Base-by-base conservation (phyloP, 2,113 vertebrate genomes). In the Dolichotis patagonum region DNA sequence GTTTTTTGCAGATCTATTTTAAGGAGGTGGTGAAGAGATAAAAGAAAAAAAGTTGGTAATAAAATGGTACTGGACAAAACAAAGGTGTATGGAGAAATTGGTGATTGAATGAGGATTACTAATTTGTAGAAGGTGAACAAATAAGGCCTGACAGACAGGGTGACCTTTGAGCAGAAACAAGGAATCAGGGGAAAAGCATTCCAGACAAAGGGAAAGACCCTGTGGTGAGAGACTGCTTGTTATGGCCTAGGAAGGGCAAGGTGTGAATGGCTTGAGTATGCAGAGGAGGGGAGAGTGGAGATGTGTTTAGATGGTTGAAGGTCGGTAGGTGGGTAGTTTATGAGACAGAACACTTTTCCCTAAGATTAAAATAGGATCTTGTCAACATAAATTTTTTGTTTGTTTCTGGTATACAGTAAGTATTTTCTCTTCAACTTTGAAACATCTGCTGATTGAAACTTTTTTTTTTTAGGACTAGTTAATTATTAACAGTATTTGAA, bases 401-500 rank as follows among this genome's bases (percentile, higher is more conserved):
- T 77, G 26, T 87, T 63, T 77, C 85, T 67, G 58, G 7, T 86
- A 91, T 35, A 69, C n/a, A 63, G 81, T 62, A 85, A 69, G 78
- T 80, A n/a, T 80, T 83, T 95, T 90, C 26, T 85, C 22, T 52
- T 90, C 26, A 82, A 67, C 22, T 93, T 62, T 94, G 73, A 84
- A 63, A 83, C 58, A 13, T 81, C 24, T 82, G 17, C 38, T 80
- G 86, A 90, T 87, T 58, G 5, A 24, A 90, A 0, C 85, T 20
- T 81, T 77, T 91, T 77, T 83, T 78, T 77, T 91, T 95, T 41
- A 90, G 60, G 3, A 73, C 46, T 86, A 5, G 46, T 43, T 56
- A 89, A 94, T 65, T 91, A 93, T 93, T 88, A 91, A 63, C 75
- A 90, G 3, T 38, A 62, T 56, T 87, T 88, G 41, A 75, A 10